These are phyloP conservation scores for Iselma pallidipennis DNA, from an alignment of 2,888 invertebrate species.

Conservation along the genomic window DNA sequence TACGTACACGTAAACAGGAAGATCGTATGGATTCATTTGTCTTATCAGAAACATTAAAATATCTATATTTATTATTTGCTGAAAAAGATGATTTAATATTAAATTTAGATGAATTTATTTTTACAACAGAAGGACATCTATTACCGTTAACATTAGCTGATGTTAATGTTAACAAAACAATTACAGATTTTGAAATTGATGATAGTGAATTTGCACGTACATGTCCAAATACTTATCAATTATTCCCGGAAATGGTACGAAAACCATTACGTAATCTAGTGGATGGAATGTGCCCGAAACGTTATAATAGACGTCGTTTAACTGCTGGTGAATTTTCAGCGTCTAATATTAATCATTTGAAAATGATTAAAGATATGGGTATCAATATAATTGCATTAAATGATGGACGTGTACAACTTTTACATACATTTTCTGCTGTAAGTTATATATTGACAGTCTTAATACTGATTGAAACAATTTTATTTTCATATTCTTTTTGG, in stretches of 20 bases:
- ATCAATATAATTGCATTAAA: conserved; percentile 86
- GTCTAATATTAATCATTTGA: conserved; percentile 83
- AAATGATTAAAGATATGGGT: conserved; percentile 90
- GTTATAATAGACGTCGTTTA: conserved; percentile 63
- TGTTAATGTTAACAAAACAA: conserved; percentile 50
- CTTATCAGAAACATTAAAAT: conserved; percentile 97
- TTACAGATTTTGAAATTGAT: conserved; percentile 57
- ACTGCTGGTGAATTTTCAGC: conserved; percentile 73
- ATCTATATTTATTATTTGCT: conserved; percentile 91
- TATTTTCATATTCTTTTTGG: not conserved
- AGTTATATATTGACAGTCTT: conserved; percentile 44
- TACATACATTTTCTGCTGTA: conserved; percentile 88
- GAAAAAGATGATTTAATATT: conserved; percentile 82
- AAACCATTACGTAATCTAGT: conserved; percentile 84
- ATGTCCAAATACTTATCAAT: conserved; percentile 83
- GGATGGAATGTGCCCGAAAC: conserved; percentile 75
- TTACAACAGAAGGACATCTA: conserved; percentile 95
- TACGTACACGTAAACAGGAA: conserved; percentile 75
- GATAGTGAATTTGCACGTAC: conserved; percentile 66
- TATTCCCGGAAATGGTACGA: conserved; percentile 83
- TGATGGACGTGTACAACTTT: conserved; percentile 90
- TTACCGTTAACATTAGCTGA: conserved; percentile 83
- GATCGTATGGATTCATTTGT: conserved; percentile 99
- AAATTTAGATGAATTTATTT: conserved; percentile 83
- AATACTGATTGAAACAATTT: not conserved